These are phyloP conservation scores for Cataglyphis rosenhaueri DNA, from an alignment of 2,888 invertebrate species.

Conservation along the genomic window DNA sequence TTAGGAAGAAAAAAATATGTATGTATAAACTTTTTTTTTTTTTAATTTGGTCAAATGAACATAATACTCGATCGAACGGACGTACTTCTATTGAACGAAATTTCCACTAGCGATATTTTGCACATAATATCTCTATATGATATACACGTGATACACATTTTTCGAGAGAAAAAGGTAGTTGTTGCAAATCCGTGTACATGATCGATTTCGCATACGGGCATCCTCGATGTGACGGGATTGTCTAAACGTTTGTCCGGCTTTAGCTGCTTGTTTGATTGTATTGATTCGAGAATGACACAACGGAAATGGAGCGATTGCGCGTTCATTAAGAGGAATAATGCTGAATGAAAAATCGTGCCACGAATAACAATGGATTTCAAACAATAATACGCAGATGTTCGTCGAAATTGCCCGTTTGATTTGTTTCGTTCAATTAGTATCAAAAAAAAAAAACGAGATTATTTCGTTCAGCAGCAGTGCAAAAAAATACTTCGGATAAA, in stretches of 20 bases:
- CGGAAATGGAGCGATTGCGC: constrained; percentile 32
- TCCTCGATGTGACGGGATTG: constrained; percentile 60
- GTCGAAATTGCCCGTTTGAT: constrained; percentile 30
- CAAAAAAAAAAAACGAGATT: constrained; percentile 17
- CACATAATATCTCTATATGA: not conserved
- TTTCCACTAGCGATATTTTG: not conserved
- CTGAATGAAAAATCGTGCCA: constrained; percentile 33
- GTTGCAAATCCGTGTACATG: not conserved
- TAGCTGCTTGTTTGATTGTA: constrained; percentile 60
- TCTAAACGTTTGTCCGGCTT: constrained; percentile 65
- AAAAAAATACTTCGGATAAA: constrained; percentile 10
- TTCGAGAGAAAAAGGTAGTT: not conserved
- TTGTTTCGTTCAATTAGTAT: constrained; percentile 29
- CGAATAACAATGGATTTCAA: constrained; percentile 32
- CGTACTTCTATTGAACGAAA: not conserved
- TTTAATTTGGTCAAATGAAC: not conserved
- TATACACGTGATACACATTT: not conserved
- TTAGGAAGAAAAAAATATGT: not conserved
- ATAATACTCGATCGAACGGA: no score
- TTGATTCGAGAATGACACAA: constrained; percentile 59
- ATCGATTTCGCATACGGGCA: constrained; percentile 33
- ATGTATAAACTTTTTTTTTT: not conserved
- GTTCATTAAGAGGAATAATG: constrained; percentile 37
- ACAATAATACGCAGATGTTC: constrained; percentile 32
- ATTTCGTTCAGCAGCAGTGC: constrained; percentile 8